These are phyloP conservation scores for Hassar affinis DNA, from an alignment of 2,113 vertebrate species.

Conservation along the genomic window DNA sequence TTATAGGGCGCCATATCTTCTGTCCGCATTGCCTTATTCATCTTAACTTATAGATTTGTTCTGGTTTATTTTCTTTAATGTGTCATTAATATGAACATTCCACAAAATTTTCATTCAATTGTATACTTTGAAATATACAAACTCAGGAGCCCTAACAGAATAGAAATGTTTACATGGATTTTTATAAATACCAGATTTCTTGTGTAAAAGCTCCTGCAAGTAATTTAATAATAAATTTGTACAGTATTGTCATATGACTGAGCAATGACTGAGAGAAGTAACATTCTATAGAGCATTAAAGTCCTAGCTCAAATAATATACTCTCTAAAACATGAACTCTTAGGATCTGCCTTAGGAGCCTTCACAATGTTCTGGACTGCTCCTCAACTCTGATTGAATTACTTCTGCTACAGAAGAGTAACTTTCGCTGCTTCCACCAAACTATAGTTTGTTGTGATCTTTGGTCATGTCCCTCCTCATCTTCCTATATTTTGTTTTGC, in stretches of 20 bases:
- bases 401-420: background rate
- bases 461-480: background rate
- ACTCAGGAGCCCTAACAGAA: background rate
- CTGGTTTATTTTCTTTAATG: background rate
- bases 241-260: background rate
- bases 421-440: background rate
- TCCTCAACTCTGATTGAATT: background rate
- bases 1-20: background rate
- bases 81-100: background rate
- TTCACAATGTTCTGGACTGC: background rate
- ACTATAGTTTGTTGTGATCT: conserved; percentile 8
- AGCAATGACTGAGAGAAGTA: background rate
- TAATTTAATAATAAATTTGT: background rate
- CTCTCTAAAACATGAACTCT: background rate
- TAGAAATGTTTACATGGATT: background rate
- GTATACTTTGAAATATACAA: too few relatives aligned
- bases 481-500: conserved; percentile 6
- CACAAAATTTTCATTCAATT: background rate
- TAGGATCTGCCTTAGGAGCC: background rate
- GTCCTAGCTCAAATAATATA: background rate
- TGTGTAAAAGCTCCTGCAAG: background rate
- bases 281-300: background rate
- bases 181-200: background rate
- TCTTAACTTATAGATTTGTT: background rate
- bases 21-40: background rate